phyloP scores from a whole-genome alignment of 2,797 vertebrate genomes.

The Falco rusticolus region DNA sequence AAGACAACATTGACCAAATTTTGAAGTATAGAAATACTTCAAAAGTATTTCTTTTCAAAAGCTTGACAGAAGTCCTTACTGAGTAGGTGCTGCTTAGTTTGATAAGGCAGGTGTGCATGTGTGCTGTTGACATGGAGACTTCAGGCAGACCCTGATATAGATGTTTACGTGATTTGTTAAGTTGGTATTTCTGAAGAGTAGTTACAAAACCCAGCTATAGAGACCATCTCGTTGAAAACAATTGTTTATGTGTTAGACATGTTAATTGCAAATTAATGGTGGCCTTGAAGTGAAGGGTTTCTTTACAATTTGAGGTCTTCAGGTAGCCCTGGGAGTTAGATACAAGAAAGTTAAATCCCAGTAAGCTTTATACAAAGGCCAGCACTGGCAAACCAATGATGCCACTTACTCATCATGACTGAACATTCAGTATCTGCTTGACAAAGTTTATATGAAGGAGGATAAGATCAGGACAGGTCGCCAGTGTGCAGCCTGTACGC shows the following conservation, averaged over 20 bases:
- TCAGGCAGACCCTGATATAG: neutral
- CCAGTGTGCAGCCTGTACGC: neutral
- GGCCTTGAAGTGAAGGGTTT: neutral
- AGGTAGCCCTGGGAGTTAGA: neutral
- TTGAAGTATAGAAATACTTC: neutral
- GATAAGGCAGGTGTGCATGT: neutral
- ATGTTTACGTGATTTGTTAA: neutral
- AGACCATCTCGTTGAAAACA: neutral
- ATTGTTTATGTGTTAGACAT: accelerated
- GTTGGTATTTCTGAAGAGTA: neutral
- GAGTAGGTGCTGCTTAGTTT: neutral
- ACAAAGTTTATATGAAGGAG: neutral
- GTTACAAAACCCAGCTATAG: neutral
- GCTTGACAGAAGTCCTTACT: neutral
- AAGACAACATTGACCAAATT: neutral
- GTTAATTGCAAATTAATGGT: neutral
- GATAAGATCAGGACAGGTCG: neutral
- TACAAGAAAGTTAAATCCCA: neutral
- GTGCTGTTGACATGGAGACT: neutral
- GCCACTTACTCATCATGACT: accelerated
- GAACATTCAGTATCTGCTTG: neutral
- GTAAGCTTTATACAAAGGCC: neutral
- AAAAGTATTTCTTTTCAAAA: no score
- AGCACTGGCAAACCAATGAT: neutral
- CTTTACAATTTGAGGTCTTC: neutral